phyloP scores from a whole-genome alignment of 2,888 invertebrate genomes.

The Phyto melanocephala region DNA sequence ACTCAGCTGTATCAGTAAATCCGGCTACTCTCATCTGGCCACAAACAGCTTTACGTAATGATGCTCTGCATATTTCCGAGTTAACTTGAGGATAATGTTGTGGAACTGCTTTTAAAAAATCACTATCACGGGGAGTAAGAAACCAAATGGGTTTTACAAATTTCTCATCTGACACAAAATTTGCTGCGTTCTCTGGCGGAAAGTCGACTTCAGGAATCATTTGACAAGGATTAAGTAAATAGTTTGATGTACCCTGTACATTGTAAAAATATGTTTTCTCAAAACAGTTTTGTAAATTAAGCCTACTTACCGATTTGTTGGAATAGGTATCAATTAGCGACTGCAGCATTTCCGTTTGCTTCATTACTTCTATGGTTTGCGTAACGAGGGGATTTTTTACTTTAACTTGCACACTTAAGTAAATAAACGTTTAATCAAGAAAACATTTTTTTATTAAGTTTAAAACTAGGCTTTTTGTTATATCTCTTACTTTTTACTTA shows the following conservation, averaged over 20 bases:
- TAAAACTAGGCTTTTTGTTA: not conserved
- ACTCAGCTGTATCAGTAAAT: conserved; percentile 76
- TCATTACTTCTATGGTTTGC: conserved; percentile 79
- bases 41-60: conserved; percentile 75
- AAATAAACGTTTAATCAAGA: no score
- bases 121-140: conserved; percentile 74
- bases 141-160: conserved; percentile 78
- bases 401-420: conserved; percentile 70
- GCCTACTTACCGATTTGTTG: conserved; percentile 74
- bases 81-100: conserved; percentile 71
- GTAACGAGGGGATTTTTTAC: conserved; percentile 76
- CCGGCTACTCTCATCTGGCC: conserved; percentile 77
- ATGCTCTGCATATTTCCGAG: conserved; percentile 70
- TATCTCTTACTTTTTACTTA: conserved; percentile 65
- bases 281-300: not conserved
- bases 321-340: conserved; percentile 78
- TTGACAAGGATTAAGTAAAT: conserved; percentile 76
- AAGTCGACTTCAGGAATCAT: conserved; percentile 78
- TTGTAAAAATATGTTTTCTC: not conserved
- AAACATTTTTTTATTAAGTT: not conserved
- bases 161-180: conserved; percentile 74
- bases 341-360: conserved; percentile 78
- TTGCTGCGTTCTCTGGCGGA: conserved; percentile 76
- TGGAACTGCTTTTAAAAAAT: conserved; percentile 74
- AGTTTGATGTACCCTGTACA: conserved; percentile 75